Evolutionary conservation across 2,797 vertebrate genomes (phyloP), one percentile per base, ranked within the genome.

Genomic region (Alectoris magna): DNA sequence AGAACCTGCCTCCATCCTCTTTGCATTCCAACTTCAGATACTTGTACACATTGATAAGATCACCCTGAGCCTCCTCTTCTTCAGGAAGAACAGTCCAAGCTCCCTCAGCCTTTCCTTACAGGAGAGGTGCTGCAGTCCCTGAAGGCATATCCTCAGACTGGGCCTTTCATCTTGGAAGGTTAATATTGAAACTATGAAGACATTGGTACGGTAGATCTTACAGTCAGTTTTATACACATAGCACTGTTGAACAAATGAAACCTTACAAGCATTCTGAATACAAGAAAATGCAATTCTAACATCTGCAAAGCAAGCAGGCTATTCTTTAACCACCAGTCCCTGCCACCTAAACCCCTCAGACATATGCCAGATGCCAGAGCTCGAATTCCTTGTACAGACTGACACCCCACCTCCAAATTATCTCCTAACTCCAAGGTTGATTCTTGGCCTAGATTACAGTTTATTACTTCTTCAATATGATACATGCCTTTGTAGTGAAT

Each of bases 331-430:
- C 84, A 66, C 24, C 16, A 2, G 1, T 48, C 62, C 29, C 56
- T 41, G 10, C 26, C 49, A 68, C 72, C n/a, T 74, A 94, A 83
- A 66, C 77, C 38, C 49, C 58, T 84, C 70, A 92, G 83, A 71
- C 41, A 51, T 17, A 91, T 12, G 59, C 63, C 83, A 92, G 73
- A 53, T 95, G 69, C 62, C 41, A 80, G 79, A 83, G 70, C 31
- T 55, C 41, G 87, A 88, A 86, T 76, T 93, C 60, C 43, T 43
- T 84, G 49, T 79, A 90, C 83, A 90, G 63, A 81, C n/a, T 94
- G 90, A 75, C 76, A 88, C 46, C 7, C 36, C 16, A 75, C 75
- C 71, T 90, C 49, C 69, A 80, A 83, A 89, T 77, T 63, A 56
- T 51, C 74, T 88, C 87, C 72, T 88, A 53, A 31, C 49, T 88